Percentiles rank a stretch among this genome's conserved stretches.
Evolutionary conservation across 2,113 vertebrate genomes (phyloP).

Genomic region (Marmota flaviventris): DNA sequence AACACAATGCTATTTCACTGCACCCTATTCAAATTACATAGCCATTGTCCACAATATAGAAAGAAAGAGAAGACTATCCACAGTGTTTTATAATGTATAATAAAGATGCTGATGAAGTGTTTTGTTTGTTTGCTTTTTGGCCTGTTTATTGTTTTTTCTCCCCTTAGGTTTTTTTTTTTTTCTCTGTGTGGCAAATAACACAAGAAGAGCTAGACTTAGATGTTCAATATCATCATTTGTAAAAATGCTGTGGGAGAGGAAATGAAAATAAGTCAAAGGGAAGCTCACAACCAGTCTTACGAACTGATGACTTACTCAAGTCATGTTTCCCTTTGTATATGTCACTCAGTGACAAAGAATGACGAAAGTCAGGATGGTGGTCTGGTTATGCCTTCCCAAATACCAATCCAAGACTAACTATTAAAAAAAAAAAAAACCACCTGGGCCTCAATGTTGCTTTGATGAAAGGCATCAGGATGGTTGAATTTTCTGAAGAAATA

Average conservation of each 20-base stretch:
- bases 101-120: neutral
- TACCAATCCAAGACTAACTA: neutral
- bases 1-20: neutral
- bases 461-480: neutral
- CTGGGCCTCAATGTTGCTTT: neutral
- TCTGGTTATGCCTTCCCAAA: neutral
- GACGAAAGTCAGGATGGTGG: neutral
- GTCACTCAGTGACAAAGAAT: neutral
- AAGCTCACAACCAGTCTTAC: neutral
- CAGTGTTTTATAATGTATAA: neutral
- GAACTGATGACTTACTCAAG: neutral
- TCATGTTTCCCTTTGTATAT: neutral
- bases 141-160: neutral
- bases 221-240: constrained; percentile 39
- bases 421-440: neutral
- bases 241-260: constrained; percentile 8
- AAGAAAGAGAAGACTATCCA: neutral
- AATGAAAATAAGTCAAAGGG: constrained; percentile 22
- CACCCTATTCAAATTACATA: neutral
- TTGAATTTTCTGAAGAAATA: neutral
- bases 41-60: neutral
- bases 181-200: neutral
- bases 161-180: neutral
- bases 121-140: neutral
- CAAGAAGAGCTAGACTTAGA: neutral